phyloP scores from a whole-genome alignment of 2,797 vertebrate species.

The Macropodus opercularis region DNA sequence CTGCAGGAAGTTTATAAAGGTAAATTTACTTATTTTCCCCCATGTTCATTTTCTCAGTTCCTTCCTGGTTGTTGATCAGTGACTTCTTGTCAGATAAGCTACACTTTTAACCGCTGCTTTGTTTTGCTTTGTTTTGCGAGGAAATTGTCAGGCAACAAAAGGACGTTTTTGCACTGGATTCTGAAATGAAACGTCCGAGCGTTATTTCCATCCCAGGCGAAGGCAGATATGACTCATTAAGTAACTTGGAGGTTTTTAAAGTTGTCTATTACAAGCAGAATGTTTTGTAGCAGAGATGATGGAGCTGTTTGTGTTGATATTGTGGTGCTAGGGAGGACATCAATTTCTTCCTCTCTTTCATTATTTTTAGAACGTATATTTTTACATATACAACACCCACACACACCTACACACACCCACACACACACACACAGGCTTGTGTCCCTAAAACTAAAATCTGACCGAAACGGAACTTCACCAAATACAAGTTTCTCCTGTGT shows the following conservation, averaged over 20 bases:
- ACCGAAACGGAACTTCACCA: constrained; percentile 19
- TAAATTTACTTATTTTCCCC: constrained; percentile 14
- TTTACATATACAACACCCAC: too few relatives aligned
- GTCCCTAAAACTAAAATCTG: background rate
- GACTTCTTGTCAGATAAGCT: background rate
- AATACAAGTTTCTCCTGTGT: constrained; percentile 16
- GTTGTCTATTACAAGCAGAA: background rate
- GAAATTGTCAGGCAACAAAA: background rate
- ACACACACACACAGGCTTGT: too few relatives aligned
- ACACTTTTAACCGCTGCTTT: background rate
- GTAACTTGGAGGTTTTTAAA: background rate
- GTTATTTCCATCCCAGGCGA: background rate
- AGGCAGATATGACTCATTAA: constrained; percentile 4
- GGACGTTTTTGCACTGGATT: background rate
- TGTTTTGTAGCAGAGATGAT: background rate
- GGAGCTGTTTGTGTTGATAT: background rate
- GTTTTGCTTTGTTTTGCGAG: background rate
- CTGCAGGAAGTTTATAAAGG: constrained; percentile 46
- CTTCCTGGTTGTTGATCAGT: constrained; percentile 27
- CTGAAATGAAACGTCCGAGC: background rate
- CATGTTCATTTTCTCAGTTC: constrained; percentile 3
- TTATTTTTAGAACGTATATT: too few relatives aligned
- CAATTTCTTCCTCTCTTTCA: too few relatives aligned
- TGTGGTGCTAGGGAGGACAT: background rate
- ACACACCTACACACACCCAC: too few relatives aligned